Conservation (phyloP, 2,888 invertebrate species). For the Himalopsyche japonica region DNA sequence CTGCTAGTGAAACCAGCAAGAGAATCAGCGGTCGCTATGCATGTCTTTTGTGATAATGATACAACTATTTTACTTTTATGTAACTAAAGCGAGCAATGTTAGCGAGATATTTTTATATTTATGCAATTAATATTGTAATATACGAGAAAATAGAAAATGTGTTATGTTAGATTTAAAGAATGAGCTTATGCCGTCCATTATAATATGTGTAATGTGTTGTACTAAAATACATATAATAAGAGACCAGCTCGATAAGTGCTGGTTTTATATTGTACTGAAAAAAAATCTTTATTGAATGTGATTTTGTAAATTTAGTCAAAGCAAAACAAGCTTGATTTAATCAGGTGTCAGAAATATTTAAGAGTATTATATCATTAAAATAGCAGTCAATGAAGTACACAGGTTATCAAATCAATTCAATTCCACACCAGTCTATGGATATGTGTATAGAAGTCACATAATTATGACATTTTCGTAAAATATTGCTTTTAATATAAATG, state of each 20-base stretch:
- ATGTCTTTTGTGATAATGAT: not conserved
- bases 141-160: not conserved
- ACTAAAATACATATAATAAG: not conserved
- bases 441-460: no score
- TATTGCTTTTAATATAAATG: no score
- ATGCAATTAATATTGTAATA: not conserved
- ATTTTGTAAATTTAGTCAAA: not conserved
- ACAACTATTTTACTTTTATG: conserved; percentile 1
- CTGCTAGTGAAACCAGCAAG: not conserved
- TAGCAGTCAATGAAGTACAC: no score
- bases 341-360: not conserved
- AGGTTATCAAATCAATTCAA: no score
- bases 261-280: not conserved
- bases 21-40: not conserved
- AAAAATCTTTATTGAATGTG: not conserved
- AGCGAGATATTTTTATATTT: not conserved
- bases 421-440: no score
- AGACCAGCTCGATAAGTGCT: not conserved
- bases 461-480: no score
- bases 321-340: not conserved
- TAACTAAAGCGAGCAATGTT: not conserved
- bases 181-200: not conserved
- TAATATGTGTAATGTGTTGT: not conserved
- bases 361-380: no score
- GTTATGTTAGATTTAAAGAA: not conserved